These are phyloP conservation scores for Acronicta leporina DNA, from an alignment of 2,888 invertebrate species.

Conservation along the genomic window DNA sequence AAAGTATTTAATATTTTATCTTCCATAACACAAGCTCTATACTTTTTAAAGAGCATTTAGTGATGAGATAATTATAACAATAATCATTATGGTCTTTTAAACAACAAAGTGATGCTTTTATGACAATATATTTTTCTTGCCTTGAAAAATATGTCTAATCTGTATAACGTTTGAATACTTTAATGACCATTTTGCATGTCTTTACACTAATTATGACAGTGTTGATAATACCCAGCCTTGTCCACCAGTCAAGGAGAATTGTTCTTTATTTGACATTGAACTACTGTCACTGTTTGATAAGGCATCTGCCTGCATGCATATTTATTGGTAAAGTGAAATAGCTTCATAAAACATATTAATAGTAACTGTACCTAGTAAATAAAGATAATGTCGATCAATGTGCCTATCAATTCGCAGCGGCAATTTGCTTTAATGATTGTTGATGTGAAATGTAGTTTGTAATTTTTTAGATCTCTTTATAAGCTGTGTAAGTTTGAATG, in stretches of 20 bases:
- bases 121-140: constrained; percentile 27
- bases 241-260: constrained; percentile 59
- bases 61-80: constrained; percentile 3
- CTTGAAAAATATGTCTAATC: constrained; percentile 27
- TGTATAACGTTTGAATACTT: constrained; percentile 23
- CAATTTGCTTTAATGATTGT: constrained; percentile 26
- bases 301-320: constrained; percentile 19
- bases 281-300: constrained; percentile 56
- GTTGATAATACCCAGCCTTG: constrained; percentile 57
- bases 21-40: background rate
- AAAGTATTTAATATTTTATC: background rate
- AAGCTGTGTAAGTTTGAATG: constrained; percentile 10
- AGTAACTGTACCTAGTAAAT: constrained; percentile 4
- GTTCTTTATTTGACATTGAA: constrained; percentile 65
- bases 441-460: constrained; percentile 33
- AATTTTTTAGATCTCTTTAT: constrained; percentile 34
- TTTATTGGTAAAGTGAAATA: constrained; percentile 18
- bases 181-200: constrained; percentile 35
- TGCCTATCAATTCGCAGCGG: constrained; percentile 29
- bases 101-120: constrained; percentile 17
- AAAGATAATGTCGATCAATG: constrained; percentile 23
- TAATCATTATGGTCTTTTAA: constrained; percentile 4
- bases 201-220: constrained; percentile 41
- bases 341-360: constrained; percentile 3
- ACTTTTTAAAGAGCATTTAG: background rate